phyloP scores from a whole-genome alignment of 2,888 invertebrate genomes.

The Crepidodera aurea region DNA sequence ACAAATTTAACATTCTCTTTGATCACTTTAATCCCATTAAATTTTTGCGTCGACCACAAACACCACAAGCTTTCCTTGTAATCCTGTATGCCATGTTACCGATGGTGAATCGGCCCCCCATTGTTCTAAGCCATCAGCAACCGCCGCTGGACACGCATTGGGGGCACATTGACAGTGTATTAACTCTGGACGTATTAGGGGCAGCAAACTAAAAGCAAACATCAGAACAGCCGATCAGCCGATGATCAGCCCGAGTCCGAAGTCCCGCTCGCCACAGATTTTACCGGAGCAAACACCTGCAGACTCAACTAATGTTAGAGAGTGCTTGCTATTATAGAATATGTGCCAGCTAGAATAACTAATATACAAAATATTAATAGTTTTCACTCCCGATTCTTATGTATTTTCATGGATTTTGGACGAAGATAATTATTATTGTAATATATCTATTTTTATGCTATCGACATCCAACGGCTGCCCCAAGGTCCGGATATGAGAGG shows the following conservation, averaged over 20 bases:
- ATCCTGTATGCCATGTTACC: not conserved
- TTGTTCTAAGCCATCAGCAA: not conserved
- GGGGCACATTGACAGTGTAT: not conserved
- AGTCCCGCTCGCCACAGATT: constrained; percentile 56
- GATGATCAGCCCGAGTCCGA: constrained; percentile 40
- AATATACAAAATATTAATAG: no score
- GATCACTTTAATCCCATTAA: no score
- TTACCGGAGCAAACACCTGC: constrained; percentile 56
- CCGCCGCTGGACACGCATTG: not conserved
- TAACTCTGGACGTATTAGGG: not conserved
- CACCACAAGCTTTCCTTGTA: not conserved
- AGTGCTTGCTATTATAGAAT: not conserved
- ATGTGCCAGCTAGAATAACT: not conserved
- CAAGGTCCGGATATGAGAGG: no score
- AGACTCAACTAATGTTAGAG: constrained; percentile 34
- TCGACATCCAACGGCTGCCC: no score
- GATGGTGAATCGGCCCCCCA: not conserved
- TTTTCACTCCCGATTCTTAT: no score
- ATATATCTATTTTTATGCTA: no score
- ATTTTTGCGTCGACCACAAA: no score
- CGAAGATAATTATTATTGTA: no score
- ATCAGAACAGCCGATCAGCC: constrained; percentile 5
- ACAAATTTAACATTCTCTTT: no score
- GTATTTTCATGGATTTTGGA: no score
- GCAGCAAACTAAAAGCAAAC: constrained; percentile 2